phyloP scores from a whole-genome alignment of 2,888 invertebrate species.

The Drosophila birchii region DNA sequence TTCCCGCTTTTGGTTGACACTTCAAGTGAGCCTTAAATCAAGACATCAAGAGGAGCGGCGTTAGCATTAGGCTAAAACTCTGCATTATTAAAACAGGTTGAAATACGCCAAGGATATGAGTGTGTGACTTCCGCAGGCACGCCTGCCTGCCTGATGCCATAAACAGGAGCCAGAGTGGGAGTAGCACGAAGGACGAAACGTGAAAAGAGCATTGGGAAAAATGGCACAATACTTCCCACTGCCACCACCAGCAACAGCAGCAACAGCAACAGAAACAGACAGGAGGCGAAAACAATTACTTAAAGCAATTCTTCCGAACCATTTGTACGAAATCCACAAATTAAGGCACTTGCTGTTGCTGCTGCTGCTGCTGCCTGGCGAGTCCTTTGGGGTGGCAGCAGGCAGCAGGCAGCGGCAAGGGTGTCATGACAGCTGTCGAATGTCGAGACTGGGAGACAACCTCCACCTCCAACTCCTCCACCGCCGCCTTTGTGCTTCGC shows the following conservation, averaged over 20 bases:
- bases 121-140: slow-evolving; percentile 4
- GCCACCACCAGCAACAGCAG: slow-evolving; percentile 1
- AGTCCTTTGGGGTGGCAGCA: not conserved
- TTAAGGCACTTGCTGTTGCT: slow-evolving; percentile 75
- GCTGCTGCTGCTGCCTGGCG: no score
- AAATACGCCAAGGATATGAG: not conserved
- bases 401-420: slow-evolving; percentile 7
- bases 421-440: slow-evolving; percentile 51
- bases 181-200: not conserved
- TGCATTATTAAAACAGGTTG: slow-evolving; percentile 20
- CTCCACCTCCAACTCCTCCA: not conserved
- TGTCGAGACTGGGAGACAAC: slow-evolving; percentile 25
- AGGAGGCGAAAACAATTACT: slow-evolving; percentile 74
- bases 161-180: slow-evolving; percentile 1
- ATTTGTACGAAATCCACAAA: slow-evolving; percentile 81
- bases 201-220: slow-evolving; percentile 23
- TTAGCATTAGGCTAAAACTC: not conserved
- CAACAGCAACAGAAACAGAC: not conserved
- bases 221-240: slow-evolving; percentile 44
- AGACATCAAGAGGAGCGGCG: not conserved
- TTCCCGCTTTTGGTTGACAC: not conserved
- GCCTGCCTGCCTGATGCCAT: slow-evolving; percentile 18
- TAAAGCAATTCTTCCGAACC: slow-evolving; percentile 79
- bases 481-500: slow-evolving; percentile 44
- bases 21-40: slow-evolving; percentile 3